phyloP scores from a whole-genome alignment of 1,140 invertebrate genomes.

The Lysiphlebus fabarum region DNA sequence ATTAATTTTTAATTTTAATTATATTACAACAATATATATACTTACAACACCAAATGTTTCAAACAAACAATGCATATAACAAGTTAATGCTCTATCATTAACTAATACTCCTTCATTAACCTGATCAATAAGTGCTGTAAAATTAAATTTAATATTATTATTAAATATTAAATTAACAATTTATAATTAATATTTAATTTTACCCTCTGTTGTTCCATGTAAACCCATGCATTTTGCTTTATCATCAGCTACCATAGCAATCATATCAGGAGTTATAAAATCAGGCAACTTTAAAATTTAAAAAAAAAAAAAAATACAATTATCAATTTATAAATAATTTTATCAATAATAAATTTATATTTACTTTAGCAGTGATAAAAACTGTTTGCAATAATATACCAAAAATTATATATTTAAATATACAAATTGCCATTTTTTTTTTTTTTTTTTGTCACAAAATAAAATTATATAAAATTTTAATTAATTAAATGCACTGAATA shows the following conservation, averaged over 20 bases:
- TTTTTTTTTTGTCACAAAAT: not conserved
- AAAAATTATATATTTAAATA: constrained; percentile 1
- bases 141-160: constrained; percentile 19
- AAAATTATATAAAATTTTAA: not conserved
- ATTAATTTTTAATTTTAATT: not conserved
- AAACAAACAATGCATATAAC: constrained; percentile 49
- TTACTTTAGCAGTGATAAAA: constrained; percentile 15
- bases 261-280: constrained; percentile 42
- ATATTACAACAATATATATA: too few relatives aligned
- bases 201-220: constrained; percentile 46
- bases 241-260: constrained; percentile 43
- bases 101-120: constrained; percentile 34
- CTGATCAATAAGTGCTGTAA: constrained; percentile 40
- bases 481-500: not conserved
- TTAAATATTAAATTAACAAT: constrained; percentile 10
- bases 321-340: not conserved
- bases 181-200: constrained; percentile 4
- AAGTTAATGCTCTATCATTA: constrained; percentile 39
- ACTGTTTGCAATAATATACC: constrained; percentile 10
- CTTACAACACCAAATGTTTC: constrained; percentile 45
- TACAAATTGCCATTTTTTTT: constrained; percentile 3
- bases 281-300: constrained; percentile 34
- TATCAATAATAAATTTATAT: not conserved
- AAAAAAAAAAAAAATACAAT: constrained; percentile 12
- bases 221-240: constrained; percentile 45